These are phyloP conservation scores for Byasa hedistus DNA, from an alignment of 2,888 invertebrate species.

Conservation along the genomic window DNA sequence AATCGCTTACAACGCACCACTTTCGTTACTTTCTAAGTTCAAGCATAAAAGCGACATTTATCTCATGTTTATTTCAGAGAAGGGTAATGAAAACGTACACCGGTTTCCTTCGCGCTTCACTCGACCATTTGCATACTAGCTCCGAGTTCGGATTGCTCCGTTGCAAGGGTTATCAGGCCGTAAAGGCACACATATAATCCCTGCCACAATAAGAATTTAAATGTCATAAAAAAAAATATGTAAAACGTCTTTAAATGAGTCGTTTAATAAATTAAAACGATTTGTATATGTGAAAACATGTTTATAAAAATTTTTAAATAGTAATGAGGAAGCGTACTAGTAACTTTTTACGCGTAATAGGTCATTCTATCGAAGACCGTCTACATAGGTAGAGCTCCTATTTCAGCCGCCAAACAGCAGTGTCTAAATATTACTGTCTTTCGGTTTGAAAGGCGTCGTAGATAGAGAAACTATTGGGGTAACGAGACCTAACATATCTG, in stretches of 20 bases:
- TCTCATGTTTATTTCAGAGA: conserved; percentile 22
- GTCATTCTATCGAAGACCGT: no score
- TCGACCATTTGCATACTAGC: conserved; percentile 21
- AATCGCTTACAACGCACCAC: conserved; percentile 25
- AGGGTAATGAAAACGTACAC: conserved; percentile 23
- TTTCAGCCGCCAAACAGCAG: no score
- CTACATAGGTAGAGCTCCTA: no score
- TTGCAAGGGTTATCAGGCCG: conserved; percentile 21
- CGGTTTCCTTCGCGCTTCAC: conserved; percentile 7
- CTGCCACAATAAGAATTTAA: background rate
- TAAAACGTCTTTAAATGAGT: background rate
- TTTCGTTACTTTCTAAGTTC: conserved; percentile 30
- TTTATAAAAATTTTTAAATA: no score
- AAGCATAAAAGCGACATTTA: conserved; percentile 25
- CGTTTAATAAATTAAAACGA: background rate
- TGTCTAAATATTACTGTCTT: no score
- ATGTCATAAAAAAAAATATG: background rate
- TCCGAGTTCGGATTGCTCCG: conserved; percentile 1
- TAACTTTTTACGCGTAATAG: no score
- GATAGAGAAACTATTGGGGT: no score
- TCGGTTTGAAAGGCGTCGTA: no score
- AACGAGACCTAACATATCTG: no score
- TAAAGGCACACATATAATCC: conserved; percentile 14
- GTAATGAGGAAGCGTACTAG: no score
- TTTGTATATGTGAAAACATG: background rate